Evolutionary conservation across 2,113 vertebrate species (phyloP).

Genomic region (Ochotona princeps): DNA sequence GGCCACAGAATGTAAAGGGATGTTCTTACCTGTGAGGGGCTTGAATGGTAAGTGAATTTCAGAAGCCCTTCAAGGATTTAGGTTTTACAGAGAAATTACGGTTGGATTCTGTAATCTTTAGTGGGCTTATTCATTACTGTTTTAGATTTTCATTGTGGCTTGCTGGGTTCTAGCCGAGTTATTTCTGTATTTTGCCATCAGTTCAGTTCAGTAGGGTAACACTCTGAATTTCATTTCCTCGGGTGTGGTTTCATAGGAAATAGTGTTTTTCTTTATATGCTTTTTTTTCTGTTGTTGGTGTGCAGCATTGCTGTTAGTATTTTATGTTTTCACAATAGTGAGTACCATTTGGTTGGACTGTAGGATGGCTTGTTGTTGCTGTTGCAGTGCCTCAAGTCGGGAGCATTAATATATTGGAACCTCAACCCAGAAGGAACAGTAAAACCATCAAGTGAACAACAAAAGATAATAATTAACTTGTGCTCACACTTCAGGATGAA

Average conservation of each 20-base stretch:
- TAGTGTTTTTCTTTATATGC: neutral
- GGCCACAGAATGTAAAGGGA: too few species aligned
- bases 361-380: slow-evolving; percentile 35
- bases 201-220: neutral
- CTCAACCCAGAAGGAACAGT: slow-evolving; percentile 50
- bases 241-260: slow-evolving; percentile 8
- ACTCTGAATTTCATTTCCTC: slow-evolving; percentile 58
- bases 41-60: slow-evolving; percentile 51
- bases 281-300: neutral
- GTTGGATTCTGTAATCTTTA: slow-evolving; percentile 41
- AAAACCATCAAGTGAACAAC: slow-evolving; percentile 57
- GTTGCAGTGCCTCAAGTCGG: slow-evolving; percentile 58
- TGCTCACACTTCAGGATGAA: slow-evolving; percentile 48
- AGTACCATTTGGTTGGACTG: slow-evolving; percentile 25
- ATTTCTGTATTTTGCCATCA: slow-evolving; percentile 64
- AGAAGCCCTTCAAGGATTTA: slow-evolving; percentile 38
- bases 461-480: slow-evolving; percentile 61
- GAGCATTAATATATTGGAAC: slow-evolving; percentile 50
- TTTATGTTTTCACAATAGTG: neutral
- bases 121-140: slow-evolving; percentile 32
- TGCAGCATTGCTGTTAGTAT: slow-evolving; percentile 25
- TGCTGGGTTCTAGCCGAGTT: slow-evolving; percentile 32
- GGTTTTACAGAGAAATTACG: slow-evolving; percentile 46
- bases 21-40: neutral
- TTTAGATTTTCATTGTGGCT: neutral